Evolutionary conservation across 1,140 invertebrate species (phyloP).

Genomic region (Holcopasites calliopsidis): DNA sequence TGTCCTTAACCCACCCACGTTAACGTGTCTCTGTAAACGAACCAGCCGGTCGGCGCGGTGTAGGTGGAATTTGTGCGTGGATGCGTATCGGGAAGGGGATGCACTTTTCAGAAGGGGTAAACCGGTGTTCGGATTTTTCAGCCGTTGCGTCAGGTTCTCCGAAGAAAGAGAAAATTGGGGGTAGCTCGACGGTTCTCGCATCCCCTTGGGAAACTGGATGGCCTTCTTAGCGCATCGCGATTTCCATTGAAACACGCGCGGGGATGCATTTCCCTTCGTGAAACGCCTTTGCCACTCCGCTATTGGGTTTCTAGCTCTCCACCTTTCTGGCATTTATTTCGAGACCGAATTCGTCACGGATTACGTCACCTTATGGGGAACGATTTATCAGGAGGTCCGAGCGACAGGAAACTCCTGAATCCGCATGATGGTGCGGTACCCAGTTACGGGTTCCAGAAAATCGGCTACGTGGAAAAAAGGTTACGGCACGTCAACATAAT

Average conservation of each 20-base stretch:
- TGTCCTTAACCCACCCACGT: background rate
- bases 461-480: conserved; percentile 41
- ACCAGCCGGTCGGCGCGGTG: background rate
- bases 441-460: conserved; percentile 55
- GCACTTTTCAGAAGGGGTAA: conserved; percentile 30
- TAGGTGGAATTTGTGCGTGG: conserved; percentile 1
- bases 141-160: conserved; percentile 25
- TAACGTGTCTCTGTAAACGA: conserved; percentile 21
- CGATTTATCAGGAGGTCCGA: conserved; percentile 41
- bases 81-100: background rate
- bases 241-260: background rate
- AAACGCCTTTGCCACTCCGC: too few relatives aligned
- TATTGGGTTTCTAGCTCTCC: too few relatives aligned
- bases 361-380: conserved; percentile 11
- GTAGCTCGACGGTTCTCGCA: too few relatives aligned
- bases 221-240: too few relatives aligned
- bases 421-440: conserved; percentile 58
- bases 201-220: too few relatives aligned
- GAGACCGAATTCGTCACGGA: conserved; percentile 1
- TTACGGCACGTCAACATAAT: conserved; percentile 60
- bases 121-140: conserved; percentile 41
- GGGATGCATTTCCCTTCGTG: background rate
- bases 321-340: too few relatives aligned
- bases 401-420: conserved; percentile 34
- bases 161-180: too few relatives aligned